Evolutionary conservation across 2,888 invertebrate genomes (phyloP), one percentile per base, ranked within the genome.

Genomic region (Phasia obesa): DNA sequence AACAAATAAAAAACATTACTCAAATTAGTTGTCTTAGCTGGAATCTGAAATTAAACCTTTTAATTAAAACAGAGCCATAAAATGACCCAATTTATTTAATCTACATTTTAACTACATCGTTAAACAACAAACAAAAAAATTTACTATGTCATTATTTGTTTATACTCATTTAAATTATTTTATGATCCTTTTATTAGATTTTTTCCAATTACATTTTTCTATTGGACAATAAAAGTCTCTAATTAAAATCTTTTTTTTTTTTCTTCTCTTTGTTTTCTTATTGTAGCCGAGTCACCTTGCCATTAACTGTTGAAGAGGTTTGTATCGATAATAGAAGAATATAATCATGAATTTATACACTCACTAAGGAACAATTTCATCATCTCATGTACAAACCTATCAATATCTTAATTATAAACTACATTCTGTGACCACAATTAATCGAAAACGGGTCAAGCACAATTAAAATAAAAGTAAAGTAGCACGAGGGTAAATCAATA

Each of bases 251-350:
- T 49, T 80, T 80, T 47, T 7, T 19, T 47, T 55, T 69, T 78
- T 80, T 35, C n/a, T n/a, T n/a, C n/a, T n/a, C 55, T 77, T 65
- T 57, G 73, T 57, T 74, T 38, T 87, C 67, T 86, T 83, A 75
- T 94, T 94, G 91, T 94, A 98, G 98, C 93, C 98, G 98, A 91
- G 97, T 99, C 90, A 96, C 97, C 92, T 94, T 99, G 92, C 98
- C 98, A 90, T 94, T 98, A 92, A 97, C 97, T 89, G 98, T 98
- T 87, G 98, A 98, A 93, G 98, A 98, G 96, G 98, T 98, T 93
- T 94, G 95, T 84, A 83, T 81, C 62, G 70, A 60, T 76, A 62
- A 49, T 57, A 69, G 44, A 47, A 57, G 42, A 55, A 76, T 51
- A 64, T 59, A 81, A 53, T 73, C 35, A 76, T 70, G 44, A 60